Base-by-base conservation (phyloP, 1,140 invertebrate species). In the Caenorhabditis brenneri region DNA sequence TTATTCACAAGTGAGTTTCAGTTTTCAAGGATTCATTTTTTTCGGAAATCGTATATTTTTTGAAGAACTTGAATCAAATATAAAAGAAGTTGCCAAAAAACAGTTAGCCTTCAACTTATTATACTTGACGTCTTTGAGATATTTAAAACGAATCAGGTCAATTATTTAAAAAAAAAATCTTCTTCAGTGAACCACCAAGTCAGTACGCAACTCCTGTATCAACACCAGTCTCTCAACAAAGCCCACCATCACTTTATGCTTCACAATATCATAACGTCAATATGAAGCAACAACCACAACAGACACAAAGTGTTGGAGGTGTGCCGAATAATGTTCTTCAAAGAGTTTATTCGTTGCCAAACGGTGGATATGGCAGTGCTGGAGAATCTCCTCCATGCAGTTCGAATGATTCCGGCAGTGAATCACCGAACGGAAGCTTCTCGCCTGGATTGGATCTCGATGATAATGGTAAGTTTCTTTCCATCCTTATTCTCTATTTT, bases 1-100 rank as follows among this genome's bases (percentile, higher is more conserved):
- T 99, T 91, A 96, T 99, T 27, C 97, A 99, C 93, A 97, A 98
- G 80, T 81, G 19, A 42, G 80, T 81, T 51, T 79, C 19, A 42
- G 7, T 46, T 6, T 33, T 74, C 10, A 27, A 27, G 36, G n/a
- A n/a, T n/a, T n/a, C 74, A 24, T n/a, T 9, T 46, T n/a, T 49
- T n/a, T 79, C 9, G 42, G 2, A 16, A 2, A 12, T 46, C 16
- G 9, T 16, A 1, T 12, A 2, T 46, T 46, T 46, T 46, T 46
- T 46, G 42, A 9, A 12, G 42, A 46, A n/a, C n/a, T n/a, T n/a
- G n/a, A n/a, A n/a, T n/a, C n/a, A n/a, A n/a, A n/a, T n/a, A n/a
- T n/a, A n/a, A n/a, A n/a, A n/a, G n/a, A n/a, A n/a, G n/a, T n/a
- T n/a, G n/a, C n/a, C n/a, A n/a, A n/a, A n/a, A n/a, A n/a, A n/a